These are phyloP conservation scores for Drosophila ohnishii DNA, from an alignment of 1,140 invertebrate species.

Conservation along the genomic window DNA sequence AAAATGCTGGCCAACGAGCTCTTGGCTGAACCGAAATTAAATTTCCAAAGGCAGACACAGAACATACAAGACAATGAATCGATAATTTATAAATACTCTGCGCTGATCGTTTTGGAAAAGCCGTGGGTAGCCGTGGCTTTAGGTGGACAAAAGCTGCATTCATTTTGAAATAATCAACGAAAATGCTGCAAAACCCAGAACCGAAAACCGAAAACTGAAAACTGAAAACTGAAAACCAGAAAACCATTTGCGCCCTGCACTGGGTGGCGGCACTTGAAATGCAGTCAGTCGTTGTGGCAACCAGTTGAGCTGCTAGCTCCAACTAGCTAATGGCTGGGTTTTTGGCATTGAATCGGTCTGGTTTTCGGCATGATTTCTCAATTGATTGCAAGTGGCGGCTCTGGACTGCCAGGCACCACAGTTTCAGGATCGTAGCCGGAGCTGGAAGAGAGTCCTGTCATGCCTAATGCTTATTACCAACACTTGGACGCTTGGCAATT, in stretches of 20 bases:
- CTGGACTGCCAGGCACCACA: not conserved
- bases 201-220: not conserved
- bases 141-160: conserved; percentile 29
- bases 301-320: conserved; percentile 50
- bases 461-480: conserved; percentile 72
- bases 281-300: conserved; percentile 47
- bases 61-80: conserved; percentile 31
- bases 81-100: conserved; percentile 37
- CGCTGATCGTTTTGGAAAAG: conserved; percentile 13
- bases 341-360: conserved; percentile 35
- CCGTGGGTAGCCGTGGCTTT: not conserved
- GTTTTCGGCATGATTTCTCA: conserved; percentile 70
- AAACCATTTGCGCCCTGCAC: conserved; percentile 14
- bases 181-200: conserved; percentile 16
- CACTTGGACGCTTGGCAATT: conserved; percentile 68
- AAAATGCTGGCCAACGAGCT: conserved; percentile 4
- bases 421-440: not conserved
- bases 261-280: conserved; percentile 14
- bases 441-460: conserved; percentile 16
- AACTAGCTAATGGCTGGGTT: conserved; percentile 40
- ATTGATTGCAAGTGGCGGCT: conserved; percentile 53
- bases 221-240: conserved; percentile 4
- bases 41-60: conserved; percentile 5
- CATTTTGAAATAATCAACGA: conserved; percentile 27
- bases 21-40: conserved; percentile 8